Percentiles rank a stretch among this genome's conserved stretches.
Evolutionary conservation across 2,797 vertebrate species (phyloP).

Genomic region (Nannoperca obscura): DNA sequence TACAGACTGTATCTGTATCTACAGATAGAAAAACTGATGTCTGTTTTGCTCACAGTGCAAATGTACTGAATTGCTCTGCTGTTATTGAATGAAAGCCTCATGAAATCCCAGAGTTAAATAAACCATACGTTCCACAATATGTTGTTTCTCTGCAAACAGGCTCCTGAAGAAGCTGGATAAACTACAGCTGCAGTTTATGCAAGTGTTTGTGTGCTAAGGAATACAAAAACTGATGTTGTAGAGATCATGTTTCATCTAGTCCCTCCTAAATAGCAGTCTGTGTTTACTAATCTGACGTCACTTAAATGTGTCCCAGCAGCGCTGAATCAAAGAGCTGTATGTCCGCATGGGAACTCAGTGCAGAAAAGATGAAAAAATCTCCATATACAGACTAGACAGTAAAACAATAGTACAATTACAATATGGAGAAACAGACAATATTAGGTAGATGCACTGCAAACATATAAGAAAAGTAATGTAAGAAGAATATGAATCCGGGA

Average conservation of each 20-base stretch:
- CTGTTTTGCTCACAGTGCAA: slow-evolving; percentile 40
- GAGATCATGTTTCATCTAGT: slow-evolving; percentile 19
- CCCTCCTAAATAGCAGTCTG: slow-evolving; percentile 2
- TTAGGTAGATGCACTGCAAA: too few relatives aligned
- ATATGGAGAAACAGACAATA: too few relatives aligned
- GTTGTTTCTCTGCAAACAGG: slow-evolving; percentile 2
- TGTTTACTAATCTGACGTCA: slow-evolving; percentile 15
- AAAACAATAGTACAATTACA: too few relatives aligned
- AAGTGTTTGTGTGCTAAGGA: slow-evolving; percentile 3
- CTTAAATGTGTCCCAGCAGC: background rate
- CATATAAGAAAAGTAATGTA: too few relatives aligned
- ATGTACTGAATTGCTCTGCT: slow-evolving; percentile 8
- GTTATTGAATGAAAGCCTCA: background rate
- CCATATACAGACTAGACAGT: too few relatives aligned
- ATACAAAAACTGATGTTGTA: background rate
- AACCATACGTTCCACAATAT: background rate
- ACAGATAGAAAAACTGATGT: background rate
- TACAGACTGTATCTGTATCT: too few relatives aligned
- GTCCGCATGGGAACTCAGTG: background rate
- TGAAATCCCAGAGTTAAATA: slow-evolving; percentile 5
- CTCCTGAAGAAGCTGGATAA: slow-evolving; percentile 6
- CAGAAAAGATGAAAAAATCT: background rate
- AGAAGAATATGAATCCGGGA: too few relatives aligned
- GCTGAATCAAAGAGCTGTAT: background rate
- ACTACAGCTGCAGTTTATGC: background rate